Evolutionary conservation across 2,888 invertebrate species (phyloP), one percentile per base, ranked within the genome.

Genomic region (Drosophila lacicola): DNA sequence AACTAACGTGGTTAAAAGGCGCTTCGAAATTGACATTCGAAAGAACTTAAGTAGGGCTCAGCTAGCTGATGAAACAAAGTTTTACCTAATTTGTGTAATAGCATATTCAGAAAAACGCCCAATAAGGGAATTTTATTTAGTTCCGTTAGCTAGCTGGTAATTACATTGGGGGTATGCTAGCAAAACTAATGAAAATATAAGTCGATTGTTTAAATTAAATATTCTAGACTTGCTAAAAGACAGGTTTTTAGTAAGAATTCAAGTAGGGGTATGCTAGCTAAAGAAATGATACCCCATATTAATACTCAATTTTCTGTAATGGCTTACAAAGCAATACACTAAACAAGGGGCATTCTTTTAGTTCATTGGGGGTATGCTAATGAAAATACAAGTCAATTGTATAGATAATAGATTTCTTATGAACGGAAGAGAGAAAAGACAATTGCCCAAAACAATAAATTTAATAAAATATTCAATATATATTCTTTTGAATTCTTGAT

Each of bases 1-100:
- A 54, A 64, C 44, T 17, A 42, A 51, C 45, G 51, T 25, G 17
- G 45, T 39, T 47, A 29, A 41, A 25, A 14, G 4, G 34, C 36
- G n/a, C 5, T 34, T 55, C 29, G 14, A 49, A 39, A 11, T 17
- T 17, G 13, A 2, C 51, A 13, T 17, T 1, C 3, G 33, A n/a
- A 19, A n/a, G 13, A 13, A 34, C n/a, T 42, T 3, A 10, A 41
- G 14, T 41, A 10, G 41, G 10, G 11, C 3, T 4, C 1, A 19
- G 19, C 11, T 21, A 4, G 44, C 8, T 21, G 10, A 14, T 0
- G 8, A 2, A 14, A 21, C 36, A 50, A 19, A n/a, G 10, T 9
- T 21, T n/a, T 11, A 14, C 37, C n/a, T 21, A n/a, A 50, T n/a
- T 36, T 21, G n/a, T 8, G 19, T 49, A 49, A 49, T 49, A 9